These are phyloP conservation scores for Microtus californicus DNA, from an alignment of 2,797 vertebrate species.

Conservation along the genomic window DNA sequence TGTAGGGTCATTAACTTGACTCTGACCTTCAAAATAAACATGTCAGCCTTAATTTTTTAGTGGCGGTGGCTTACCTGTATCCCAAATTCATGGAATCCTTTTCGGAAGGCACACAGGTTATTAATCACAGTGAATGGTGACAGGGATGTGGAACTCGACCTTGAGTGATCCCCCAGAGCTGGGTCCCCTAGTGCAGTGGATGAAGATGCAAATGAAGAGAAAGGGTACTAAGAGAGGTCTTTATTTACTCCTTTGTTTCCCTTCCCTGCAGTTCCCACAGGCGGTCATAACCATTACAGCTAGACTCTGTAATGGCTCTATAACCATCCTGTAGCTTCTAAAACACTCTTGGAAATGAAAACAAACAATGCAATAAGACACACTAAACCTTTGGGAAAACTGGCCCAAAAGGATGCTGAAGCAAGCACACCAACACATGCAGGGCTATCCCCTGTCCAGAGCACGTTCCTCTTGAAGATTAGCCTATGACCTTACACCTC, in stretches of 20 bases:
- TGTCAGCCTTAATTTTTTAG: constrained; percentile 59
- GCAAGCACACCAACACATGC: background rate
- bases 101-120: background rate
- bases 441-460: background rate
- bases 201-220: constrained; percentile 25
- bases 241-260: constrained; percentile 62
- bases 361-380: constrained; percentile 70
- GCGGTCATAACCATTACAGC: constrained; percentile 63
- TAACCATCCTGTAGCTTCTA: constrained; percentile 36
- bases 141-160: background rate
- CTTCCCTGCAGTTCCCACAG: constrained; percentile 38
- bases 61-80: background rate
- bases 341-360: constrained; percentile 76
- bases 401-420: constrained; percentile 39
- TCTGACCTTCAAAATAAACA: constrained; percentile 68
- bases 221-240: constrained; percentile 20
- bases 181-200: background rate
- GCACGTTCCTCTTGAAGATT: constrained; percentile 57
- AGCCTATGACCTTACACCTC: constrained; percentile 24
- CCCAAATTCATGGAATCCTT: background rate
- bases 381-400: constrained; percentile 63
- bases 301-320: constrained; percentile 33
- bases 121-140: constrained; percentile 15
- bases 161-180: background rate
- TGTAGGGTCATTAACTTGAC: constrained; percentile 64